Evolutionary conservation across 1,140 invertebrate species (phyloP).

Genomic region (Psilanteris sp.): DNA sequence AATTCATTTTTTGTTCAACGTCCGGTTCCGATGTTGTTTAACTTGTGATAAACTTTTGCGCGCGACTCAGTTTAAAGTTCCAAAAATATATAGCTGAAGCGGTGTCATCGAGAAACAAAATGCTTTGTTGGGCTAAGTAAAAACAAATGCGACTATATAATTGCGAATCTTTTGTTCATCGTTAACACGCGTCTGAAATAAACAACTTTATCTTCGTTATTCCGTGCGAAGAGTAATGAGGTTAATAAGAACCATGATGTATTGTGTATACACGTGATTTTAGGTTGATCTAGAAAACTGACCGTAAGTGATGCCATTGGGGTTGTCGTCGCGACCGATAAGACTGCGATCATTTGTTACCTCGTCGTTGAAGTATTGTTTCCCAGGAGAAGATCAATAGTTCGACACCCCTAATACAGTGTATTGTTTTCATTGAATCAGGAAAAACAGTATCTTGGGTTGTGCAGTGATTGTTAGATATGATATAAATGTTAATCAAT

Average conservation of each 20-base stretch:
- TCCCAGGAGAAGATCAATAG: constrained; percentile 58
- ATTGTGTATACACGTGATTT: constrained; percentile 39
- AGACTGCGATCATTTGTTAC: constrained; percentile 63
- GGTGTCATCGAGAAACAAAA: no score
- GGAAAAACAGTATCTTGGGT: constrained; percentile 34
- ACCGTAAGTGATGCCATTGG: constrained; percentile 54
- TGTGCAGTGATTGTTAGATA: constrained; percentile 9
- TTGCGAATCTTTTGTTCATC: no score
- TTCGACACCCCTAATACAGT: constrained; percentile 48
- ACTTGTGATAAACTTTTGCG: constrained; percentile 68
- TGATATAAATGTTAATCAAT: constrained; percentile 22
- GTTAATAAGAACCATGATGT: constrained; percentile 30
- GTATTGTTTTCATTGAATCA: constrained; percentile 60
- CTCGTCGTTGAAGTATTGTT: constrained; percentile 61
- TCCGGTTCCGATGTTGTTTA: constrained; percentile 67
- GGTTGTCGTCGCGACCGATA: constrained; percentile 47
- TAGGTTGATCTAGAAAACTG: constrained; percentile 46
- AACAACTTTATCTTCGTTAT: background rate
- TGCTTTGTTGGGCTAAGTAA: no score
- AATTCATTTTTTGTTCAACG: constrained; percentile 71
- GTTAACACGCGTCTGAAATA: background rate
- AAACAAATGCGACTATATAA: no score
- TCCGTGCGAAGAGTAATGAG: constrained; percentile 20
- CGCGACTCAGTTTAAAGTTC: no score
- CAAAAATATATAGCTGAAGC: no score